Evolutionary conservation across 2,797 vertebrate genomes (phyloP), one percentile per base, ranked within the genome.

Genomic region (Epinephelus malabaricus): DNA sequence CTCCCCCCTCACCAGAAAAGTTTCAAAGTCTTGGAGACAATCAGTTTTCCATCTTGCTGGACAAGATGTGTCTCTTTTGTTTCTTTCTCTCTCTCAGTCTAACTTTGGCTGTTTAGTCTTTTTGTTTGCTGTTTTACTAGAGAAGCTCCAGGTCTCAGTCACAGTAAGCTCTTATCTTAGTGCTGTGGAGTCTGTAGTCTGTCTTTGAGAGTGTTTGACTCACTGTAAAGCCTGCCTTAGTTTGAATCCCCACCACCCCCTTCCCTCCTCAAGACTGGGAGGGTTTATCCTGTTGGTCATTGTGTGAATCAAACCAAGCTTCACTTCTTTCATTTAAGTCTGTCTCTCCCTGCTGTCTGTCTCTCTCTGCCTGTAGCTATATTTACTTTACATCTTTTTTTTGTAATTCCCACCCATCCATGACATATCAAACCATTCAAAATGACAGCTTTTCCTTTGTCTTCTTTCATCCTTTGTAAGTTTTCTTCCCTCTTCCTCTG

Each of bases 221-320:
- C 86, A 90, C 83, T 83, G 89, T 83, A 87, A 89, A 89, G 89
- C 84, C 91, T 92, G 91, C 90, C 91, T 94, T 79, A 90, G 73
- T 93, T 87, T 91, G 90, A 92, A 89, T 88, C 86, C 83, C 82
- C 78, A 89, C 89, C 93, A 91, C 89, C 90, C 92, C 83, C 85
- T 89, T 92, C 87, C 92, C 89, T 92, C 87, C 87, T 93, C 88
- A 88, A 90, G 90, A 94, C 87, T 89, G 93, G 91, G 92, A 93
- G 91, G 93, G 89, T 84, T 92, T 91, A 89, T 94, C 92, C 92
- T 92, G 92, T 93, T 93, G 78, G 86, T 92, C 85, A 84, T 82
- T 89, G 86, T 90, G 85, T 76, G 89, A 91, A 87, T 93, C 87
- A 90, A 91, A 89, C 79, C 82, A 78, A 89, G 82, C 82, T 82